Percentiles rank a stretch among this genome's conserved stretches.
phyloP scores from a whole-genome alignment of 2,797 vertebrate species.

The Thaleichthys pacificus region DNA sequence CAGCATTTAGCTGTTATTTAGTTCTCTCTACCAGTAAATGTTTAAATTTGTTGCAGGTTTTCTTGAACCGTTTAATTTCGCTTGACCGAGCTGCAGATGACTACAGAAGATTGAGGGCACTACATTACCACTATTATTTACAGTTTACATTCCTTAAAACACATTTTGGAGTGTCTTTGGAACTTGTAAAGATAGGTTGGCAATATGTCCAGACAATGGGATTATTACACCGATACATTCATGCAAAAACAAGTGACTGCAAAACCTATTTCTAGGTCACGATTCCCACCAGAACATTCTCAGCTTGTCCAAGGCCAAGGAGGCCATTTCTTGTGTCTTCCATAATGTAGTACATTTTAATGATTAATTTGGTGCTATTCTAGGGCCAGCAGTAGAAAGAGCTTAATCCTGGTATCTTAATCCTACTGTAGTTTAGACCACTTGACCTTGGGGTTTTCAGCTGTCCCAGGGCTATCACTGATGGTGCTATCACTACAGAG shows the following conservation, averaged over 20 bases:
- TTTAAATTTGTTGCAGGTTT: slow-evolving; percentile 73
- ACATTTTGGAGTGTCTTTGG: background rate
- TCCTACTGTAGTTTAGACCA: slow-evolving; percentile 7
- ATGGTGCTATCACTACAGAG: slow-evolving; percentile 13
- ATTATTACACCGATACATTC: background rate
- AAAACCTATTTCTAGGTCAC: too few species aligned
- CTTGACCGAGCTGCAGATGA: slow-evolving; percentile 64
- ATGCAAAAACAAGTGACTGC: too few species aligned
- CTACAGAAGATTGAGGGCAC: slow-evolving; percentile 61
- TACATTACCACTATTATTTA: slow-evolving; percentile 36
- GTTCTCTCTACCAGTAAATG: slow-evolving; percentile 68
- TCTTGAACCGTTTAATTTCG: slow-evolving; percentile 64
- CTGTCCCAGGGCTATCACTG: slow-evolving; percentile 18
- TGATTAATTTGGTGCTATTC: slow-evolving; percentile 23
- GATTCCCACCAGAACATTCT: background rate
- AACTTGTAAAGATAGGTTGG: slow-evolving; percentile 8
- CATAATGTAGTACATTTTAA: slow-evolving; percentile 19
- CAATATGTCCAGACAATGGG: slow-evolving; percentile 27
- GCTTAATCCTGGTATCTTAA: slow-evolving; percentile 27
- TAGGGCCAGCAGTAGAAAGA: slow-evolving; percentile 9
- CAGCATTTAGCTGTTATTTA: slow-evolving; percentile 55
- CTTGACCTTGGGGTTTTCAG: slow-evolving; percentile 30
- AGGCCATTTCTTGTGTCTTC: slow-evolving; percentile 2
- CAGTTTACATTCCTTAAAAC: slow-evolving; percentile 30
- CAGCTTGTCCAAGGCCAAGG: background rate